Evolutionary conservation across 2,888 invertebrate genomes (phyloP), one percentile per base, ranked within the genome.

Genomic region (Callyntrura guangdongensis): DNA sequence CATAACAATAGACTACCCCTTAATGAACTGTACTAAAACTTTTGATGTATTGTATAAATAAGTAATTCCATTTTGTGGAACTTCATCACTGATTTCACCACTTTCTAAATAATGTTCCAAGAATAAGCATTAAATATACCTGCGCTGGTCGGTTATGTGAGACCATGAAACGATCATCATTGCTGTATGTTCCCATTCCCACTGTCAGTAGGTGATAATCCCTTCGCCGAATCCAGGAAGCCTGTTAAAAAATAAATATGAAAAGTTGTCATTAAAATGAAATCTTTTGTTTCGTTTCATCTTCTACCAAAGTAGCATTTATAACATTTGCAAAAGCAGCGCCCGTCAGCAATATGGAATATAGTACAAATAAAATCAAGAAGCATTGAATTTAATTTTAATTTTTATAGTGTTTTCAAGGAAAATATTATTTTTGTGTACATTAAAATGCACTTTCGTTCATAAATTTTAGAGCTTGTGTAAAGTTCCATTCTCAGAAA

Each of bases 181-280:
- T 98, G 94, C 98, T 98, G 95, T 98, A 98, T 1, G 98, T 98
- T 67, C 97, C 97, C 94, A 97, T 95, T 5, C 98, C 98, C 83
- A 98, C 98, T 87, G 98, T 98, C 91, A 98, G 96, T 91, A 98
- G 96, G 94, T 98, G 97, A 94, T 97, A 97, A 95, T 98, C 97
- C 95, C 97, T 97, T 95, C 97, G 96, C 94, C 95, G 91, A 20
- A 95, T 94, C 95, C 95, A 95, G 45, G 95, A 94, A 36, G 94
- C 95, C 95, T 95, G 86, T 47, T 36, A 67, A 67, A 59, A 81
- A 17, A 61, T 59, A 17, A 81, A 81, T 25, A 59, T 5, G 59
- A 79, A 11, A 25, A 25, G 6, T 14, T 22, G 27, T 12, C 1
- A 11, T 14, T 74, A n/a, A 49, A 49, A 20, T 20, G 25, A 17